Base-by-base conservation (phyloP, 2,888 invertebrate genomes). In the Phorcus lineatus region DNA sequence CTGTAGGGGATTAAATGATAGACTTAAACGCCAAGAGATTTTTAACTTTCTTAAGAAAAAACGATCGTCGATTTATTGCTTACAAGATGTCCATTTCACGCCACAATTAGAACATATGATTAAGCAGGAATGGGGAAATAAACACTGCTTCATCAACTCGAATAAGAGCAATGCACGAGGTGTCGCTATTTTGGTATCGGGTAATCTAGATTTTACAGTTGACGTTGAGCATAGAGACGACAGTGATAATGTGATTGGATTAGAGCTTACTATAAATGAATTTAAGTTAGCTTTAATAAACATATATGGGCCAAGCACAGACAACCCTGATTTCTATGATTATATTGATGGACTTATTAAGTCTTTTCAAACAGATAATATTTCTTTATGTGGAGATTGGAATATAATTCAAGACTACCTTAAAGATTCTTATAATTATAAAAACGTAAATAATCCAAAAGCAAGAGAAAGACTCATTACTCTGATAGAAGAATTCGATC, bases 281-380 rank as follows among this genome's bases (percentile, higher is more conserved):
- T 24, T 57, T 28, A 79, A 7, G 9, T 22, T 79, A 55, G 77
- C 76, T 16, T n/a, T 81, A 0, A 54, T 82, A 36, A 74, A 31
- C 54, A 19, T 82, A 28, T 82, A 80, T 78, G 77, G 79, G 7
- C 77, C 80, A 13, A 80, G 74, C 66, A 17, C n/a, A n/a, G 79
- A 82, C 53, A 28, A 47, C 0, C 80, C 80, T 36, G 67, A 75
- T 11, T 81, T 81, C 67, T 76, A 57, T 40, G 66, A 80, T 47
- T 31, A 28, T 24, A 0, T 80, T n/a, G 19, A 17, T 24, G 31
- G 22, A 9, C 13, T 6, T 11, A 62, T 80, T 2, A 19, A 53
- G n/a, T 31, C 55, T 6, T 22, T 52, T 70, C 55, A 36, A n/a
- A 75, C 54, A 66, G 62, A 55, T 19, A 40, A 28, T 74, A n/a